Conservation (phyloP, 2,888 invertebrate species). For the Luperina testacea region DNA sequence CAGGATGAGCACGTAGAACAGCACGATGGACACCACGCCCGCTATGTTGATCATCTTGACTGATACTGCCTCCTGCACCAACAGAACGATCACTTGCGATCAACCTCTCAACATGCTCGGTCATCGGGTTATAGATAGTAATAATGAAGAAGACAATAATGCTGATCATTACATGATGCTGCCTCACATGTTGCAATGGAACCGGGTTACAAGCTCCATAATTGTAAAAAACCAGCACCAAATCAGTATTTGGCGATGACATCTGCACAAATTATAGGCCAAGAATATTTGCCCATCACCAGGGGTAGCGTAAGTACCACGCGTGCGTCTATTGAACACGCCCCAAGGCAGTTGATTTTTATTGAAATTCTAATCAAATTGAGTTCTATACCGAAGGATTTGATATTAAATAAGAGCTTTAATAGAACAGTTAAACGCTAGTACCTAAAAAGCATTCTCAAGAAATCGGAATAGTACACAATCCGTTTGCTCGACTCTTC, state of each 20-base stretch:
- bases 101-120: background rate
- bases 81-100: background rate
- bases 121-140: background rate
- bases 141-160: background rate
- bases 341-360: background rate
- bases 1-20: constrained; percentile 99
- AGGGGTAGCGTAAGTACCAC: too few relatives aligned
- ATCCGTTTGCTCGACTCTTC: background rate
- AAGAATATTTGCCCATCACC: background rate
- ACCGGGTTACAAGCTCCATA: background rate
- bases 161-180: background rate
- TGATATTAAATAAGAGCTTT: background rate
- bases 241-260: background rate
- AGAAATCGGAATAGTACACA: background rate
- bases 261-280: background rate
- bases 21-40: constrained; percentile 97
- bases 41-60: constrained; percentile 96
- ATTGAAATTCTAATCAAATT: background rate
- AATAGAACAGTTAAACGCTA: background rate
- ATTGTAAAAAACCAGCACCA: background rate
- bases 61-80: constrained; percentile 58
- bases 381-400: background rate
- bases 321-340: too few relatives aligned
- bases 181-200: background rate
- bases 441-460: background rate